These are phyloP conservation scores for Mythimna impura DNA, from an alignment of 2,888 invertebrate genomes.

Conservation along the genomic window DNA sequence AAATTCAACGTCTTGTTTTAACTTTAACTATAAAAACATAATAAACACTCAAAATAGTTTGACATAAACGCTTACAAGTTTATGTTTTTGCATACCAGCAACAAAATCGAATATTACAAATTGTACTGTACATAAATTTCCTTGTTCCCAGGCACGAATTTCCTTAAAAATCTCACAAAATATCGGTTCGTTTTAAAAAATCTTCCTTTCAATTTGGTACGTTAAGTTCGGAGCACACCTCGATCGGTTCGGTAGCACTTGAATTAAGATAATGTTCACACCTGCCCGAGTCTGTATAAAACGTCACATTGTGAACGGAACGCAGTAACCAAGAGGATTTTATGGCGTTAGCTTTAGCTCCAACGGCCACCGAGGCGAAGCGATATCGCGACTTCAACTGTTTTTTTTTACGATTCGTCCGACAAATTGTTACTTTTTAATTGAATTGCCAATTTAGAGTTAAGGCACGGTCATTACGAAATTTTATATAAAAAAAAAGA, in stretches of 20 bases:
- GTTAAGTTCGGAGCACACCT: conserved; percentile 77
- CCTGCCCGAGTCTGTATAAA: conserved; percentile 84
- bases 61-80: not conserved
- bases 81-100: conserved; percentile 8
- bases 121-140: conserved; percentile 40
- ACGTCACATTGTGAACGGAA: conserved; percentile 83
- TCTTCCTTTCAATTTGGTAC: conserved; percentile 71
- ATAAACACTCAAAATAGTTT: conserved; percentile 5
- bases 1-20: no score
- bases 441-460: conserved; percentile 55
- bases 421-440: conserved; percentile 70
- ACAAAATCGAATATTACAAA: conserved; percentile 29
- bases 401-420: conserved; percentile 65
- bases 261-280: conserved; percentile 90
- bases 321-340: conserved; percentile 81
- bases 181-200: conserved; percentile 55
- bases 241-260: conserved; percentile 84
- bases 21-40: not conserved
- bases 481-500: not conserved
- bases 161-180: conserved; percentile 46
- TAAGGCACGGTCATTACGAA: conserved; percentile 12
- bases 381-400: conserved; percentile 54
- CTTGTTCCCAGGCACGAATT: conserved; percentile 23
- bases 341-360: conserved; percentile 78
- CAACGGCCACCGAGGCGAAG: conserved; percentile 62